Evolutionary conservation across 2,113 vertebrate genomes (phyloP), one percentile per base, ranked within the genome.

Genomic region (Noturus placidus): DNA sequence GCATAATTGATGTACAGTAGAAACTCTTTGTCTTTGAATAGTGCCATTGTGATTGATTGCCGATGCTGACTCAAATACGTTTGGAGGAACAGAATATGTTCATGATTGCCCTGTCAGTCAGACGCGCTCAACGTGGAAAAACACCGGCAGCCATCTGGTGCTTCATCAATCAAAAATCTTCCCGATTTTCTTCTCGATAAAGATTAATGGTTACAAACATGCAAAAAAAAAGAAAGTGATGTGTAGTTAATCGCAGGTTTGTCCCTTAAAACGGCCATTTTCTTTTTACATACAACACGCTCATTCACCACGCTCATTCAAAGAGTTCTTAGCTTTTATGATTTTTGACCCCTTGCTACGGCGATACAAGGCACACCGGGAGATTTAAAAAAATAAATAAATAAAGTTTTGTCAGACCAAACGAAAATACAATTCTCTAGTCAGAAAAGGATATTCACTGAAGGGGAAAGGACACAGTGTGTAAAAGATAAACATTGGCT

Each of bases 101-200:
- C 30, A 5, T 59, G 63, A 82, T 88, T 76, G 85, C 56, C 9
- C 27, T 90, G 89, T 90, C 90, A 88, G 85, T 92, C 77, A 90
- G 85, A 81, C 82, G 74, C 54, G 13, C 15, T 88, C 88, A 89
- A 91, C 92, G 82, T 89, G 91, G 90, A 87, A 88, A 82, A 89
- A 91, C 84, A 91, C 91, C 88, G 85, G 92, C 91, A 61, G 79
- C 92, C 92, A 94, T 93, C 93, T 93, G 93, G 88, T 86, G 84
- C 83, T 82, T 92, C 91, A 92, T 94, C 91, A 91, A 83, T 92
- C 90, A 89, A 88, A 69, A 33, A 69, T 82, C 80, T 3, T 50
- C 46, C 10, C 46, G 35, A 42, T 27, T 78, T 38, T 69, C 6
- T 35, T 79, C n/a, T 35, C 13, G 3, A 69, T 80, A 46, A 69